phyloP scores from a whole-genome alignment of 2,797 vertebrate species.

The Synanceia verrucosa region DNA sequence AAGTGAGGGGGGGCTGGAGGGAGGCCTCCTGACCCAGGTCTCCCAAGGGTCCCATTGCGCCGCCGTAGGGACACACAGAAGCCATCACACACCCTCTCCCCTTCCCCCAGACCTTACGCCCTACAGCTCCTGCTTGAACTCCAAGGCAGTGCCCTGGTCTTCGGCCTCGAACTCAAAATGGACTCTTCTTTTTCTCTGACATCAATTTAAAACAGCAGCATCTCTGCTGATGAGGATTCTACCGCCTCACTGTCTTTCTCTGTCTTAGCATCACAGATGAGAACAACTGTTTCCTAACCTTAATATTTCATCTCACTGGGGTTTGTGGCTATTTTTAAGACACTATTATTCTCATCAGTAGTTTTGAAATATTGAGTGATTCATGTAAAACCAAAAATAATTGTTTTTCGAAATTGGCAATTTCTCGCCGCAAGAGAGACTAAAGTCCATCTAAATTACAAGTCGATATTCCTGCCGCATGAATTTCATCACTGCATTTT shows the following conservation, averaged over 20 bases:
- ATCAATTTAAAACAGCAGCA: constrained; percentile 10
- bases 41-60: constrained; percentile 82
- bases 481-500: constrained; percentile 29
- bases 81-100: constrained; percentile 61
- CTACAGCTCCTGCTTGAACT: constrained; percentile 61
- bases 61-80: constrained; percentile 74
- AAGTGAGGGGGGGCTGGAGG: constrained; percentile 70
- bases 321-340: background rate
- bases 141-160: constrained; percentile 55
- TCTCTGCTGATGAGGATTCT: constrained; percentile 3
- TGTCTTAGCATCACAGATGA: background rate
- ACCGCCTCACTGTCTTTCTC: background rate
- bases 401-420: background rate
- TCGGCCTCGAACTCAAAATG: constrained; percentile 73
- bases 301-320: background rate
- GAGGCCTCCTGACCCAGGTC: constrained; percentile 76
- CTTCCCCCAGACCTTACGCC: constrained; percentile 32
- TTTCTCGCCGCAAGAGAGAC: constrained; percentile 2
- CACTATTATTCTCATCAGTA: background rate
- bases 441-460: constrained; percentile 3
- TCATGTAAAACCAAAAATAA: background rate
- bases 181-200: constrained; percentile 24
- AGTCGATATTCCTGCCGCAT: constrained; percentile 6
- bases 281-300: background rate
- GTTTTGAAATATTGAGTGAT: background rate